A percentile compares a stretch with the other conserved stretches of the same genome.
These are phyloP conservation scores for Spheniscus mendiculus DNA, from an alignment of 2,113 vertebrate species.

Conservation along the genomic window DNA sequence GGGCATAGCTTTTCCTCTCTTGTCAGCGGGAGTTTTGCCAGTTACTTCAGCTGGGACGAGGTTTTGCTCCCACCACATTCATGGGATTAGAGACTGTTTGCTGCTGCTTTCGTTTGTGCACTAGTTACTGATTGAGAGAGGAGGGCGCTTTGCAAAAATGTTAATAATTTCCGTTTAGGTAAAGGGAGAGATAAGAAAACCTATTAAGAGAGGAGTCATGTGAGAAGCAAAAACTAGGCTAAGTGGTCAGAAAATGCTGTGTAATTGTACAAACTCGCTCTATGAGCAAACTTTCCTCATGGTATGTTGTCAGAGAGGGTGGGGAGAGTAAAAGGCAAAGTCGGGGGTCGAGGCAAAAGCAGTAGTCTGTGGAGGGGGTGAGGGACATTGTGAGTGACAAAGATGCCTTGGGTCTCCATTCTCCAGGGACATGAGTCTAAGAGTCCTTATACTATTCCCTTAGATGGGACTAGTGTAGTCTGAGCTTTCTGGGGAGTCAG, in stretches of 20 bases:
- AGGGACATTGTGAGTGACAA: not conserved
- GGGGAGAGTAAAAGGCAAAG: not conserved
- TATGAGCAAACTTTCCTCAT: not conserved
- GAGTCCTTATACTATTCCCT: not conserved
- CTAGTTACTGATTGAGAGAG: not conserved
- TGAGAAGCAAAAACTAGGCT: not conserved
- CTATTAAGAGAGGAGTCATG: not conserved
- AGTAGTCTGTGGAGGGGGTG: not conserved
- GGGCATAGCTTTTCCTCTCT: not conserved
- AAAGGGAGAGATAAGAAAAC: not conserved
- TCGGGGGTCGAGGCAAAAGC: not conserved
- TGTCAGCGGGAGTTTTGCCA: not conserved
- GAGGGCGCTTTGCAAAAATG: not conserved
- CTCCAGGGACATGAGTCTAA: not conserved
- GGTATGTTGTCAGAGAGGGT: not conserved
- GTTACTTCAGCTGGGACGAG: not conserved
- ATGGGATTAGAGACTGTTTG: not conserved
- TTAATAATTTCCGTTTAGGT: not conserved
- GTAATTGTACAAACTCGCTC: not conserved
- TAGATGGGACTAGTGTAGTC: not conserved
- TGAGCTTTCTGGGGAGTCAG: not conserved
- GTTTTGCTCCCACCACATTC: not conserved
- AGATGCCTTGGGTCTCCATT: not conserved
- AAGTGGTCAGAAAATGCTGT: not conserved
- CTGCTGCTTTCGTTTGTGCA: not conserved